Conservation (phyloP, 2,113 vertebrate genomes). For the Nyctereutes procyonoides region DNA sequence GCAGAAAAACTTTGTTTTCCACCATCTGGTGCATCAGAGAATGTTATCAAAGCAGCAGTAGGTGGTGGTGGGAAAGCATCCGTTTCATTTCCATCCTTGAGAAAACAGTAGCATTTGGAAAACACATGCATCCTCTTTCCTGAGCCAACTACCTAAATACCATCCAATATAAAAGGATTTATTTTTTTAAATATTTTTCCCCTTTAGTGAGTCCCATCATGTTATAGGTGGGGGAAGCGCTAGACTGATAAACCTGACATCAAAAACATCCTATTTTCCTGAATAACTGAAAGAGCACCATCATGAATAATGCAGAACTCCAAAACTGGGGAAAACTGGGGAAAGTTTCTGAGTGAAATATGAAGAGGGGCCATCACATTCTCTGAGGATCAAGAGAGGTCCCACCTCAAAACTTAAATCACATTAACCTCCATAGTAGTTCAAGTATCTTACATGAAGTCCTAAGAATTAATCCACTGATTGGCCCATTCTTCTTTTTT, state of each 20-base stretch:
- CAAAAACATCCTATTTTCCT: background rate
- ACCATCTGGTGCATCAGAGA: constrained; percentile 74
- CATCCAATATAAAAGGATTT: constrained; percentile 54
- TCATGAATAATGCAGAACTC: background rate
- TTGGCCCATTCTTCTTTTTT: background rate
- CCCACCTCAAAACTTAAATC: background rate
- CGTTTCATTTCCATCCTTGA: constrained; percentile 63
- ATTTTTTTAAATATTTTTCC: constrained; percentile 63
- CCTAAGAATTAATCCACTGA: background rate
- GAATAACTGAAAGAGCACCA: background rate
- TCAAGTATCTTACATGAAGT: background rate
- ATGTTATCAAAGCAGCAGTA: constrained; percentile 75
- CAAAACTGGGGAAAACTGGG: background rate
- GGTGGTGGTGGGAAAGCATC: constrained; percentile 74
- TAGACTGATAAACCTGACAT: background rate
- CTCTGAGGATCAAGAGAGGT: background rate
- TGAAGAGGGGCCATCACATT: background rate
- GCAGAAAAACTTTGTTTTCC: constrained; percentile 63
- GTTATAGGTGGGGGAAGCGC: background rate
- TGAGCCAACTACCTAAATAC: constrained; percentile 49
- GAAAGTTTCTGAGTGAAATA: background rate
- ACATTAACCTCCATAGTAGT: background rate
- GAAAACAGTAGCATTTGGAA: constrained; percentile 73
- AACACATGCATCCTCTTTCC: constrained; percentile 56
- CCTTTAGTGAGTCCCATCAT: constrained; percentile 7